These are phyloP conservation scores for Blomia tropicalis DNA, from an alignment of 2,888 invertebrate species.

Conservation along the genomic window DNA sequence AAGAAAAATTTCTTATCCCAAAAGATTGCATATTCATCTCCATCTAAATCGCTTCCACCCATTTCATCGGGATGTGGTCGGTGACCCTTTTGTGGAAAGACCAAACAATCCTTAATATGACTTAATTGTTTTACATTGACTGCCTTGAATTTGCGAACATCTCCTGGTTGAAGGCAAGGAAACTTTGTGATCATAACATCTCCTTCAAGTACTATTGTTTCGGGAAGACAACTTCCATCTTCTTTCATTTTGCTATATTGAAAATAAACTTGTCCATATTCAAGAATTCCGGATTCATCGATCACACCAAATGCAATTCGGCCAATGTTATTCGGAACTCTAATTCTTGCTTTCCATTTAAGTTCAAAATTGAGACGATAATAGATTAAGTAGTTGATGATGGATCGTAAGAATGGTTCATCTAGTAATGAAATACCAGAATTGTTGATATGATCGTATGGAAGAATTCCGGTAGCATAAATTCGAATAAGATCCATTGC, in stretches of 20 bases:
- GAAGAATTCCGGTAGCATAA: constrained; percentile 21
- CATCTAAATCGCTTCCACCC: constrained; percentile 36
- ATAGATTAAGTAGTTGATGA: constrained; percentile 16
- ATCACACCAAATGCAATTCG: constrained; percentile 35
- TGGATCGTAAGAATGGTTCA: constrained; percentile 19
- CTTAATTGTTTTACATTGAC: constrained; percentile 30
- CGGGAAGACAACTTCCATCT: not conserved
- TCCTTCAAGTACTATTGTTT: constrained; percentile 28
- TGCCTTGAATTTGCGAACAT: constrained; percentile 32
- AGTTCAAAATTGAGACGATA: constrained; percentile 21
- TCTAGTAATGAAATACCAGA: constrained; percentile 9
- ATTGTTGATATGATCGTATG: constrained; percentile 1
- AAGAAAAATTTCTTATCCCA: constrained; percentile 29
- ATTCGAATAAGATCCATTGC: not conserved
- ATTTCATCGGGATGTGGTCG: constrained; percentile 37
- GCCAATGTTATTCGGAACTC: constrained; percentile 31
- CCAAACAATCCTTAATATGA: constrained; percentile 34
- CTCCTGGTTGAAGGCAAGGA: constrained; percentile 36
- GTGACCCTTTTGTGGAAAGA: constrained; percentile 34
- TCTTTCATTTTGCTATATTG: constrained; percentile 14
- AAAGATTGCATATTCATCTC: constrained; percentile 35
- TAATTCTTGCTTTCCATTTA: constrained; percentile 27
- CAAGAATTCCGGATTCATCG: constrained; percentile 34
- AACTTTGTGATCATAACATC: constrained; percentile 36
- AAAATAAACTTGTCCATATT: constrained; percentile 33